phyloP scores from a whole-genome alignment of 2,888 invertebrate species.

The Drosophila ustulata region DNA sequence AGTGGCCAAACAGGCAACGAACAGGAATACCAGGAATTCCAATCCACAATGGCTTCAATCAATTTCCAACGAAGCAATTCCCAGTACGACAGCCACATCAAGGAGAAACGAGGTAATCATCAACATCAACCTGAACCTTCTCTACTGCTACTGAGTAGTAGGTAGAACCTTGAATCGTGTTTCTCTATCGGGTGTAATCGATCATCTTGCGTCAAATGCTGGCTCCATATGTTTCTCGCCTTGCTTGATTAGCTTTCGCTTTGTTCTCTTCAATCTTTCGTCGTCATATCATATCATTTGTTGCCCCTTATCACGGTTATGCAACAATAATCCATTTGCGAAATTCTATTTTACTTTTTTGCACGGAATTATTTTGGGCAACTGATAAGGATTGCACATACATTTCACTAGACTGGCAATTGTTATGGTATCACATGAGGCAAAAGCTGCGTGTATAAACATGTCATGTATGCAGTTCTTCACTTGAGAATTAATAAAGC shows the following conservation, averaged over 20 bases:
- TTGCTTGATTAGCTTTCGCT: constrained; percentile 22
- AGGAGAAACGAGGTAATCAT: constrained; percentile 93
- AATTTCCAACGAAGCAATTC: constrained; percentile 92
- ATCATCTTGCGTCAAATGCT: constrained; percentile 31
- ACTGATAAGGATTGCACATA: constrained; percentile 32
- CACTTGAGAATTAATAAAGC: neutral
- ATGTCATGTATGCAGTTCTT: neutral
- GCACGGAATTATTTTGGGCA: constrained; percentile 19
- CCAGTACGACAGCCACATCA: constrained; percentile 94
- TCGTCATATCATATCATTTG: constrained; percentile 22
- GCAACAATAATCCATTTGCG: constrained; percentile 40
- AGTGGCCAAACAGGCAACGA: constrained; percentile 65
- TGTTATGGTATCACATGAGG: constrained; percentile 11
- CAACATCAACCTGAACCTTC: neutral
- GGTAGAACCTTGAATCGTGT: neutral
- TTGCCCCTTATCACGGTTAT: constrained; percentile 42
- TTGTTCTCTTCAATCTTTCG: constrained; percentile 9
- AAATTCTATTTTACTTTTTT: constrained; percentile 24
- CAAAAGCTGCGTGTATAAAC: neutral
- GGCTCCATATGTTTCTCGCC: neutral
- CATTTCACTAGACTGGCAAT: neutral
- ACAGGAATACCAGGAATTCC: constrained; percentile 85
- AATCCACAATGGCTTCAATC: constrained; percentile 88
- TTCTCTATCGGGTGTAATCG: constrained; percentile 28
- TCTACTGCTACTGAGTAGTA: neutral